Evolutionary conservation across 2,797 vertebrate genomes (phyloP), one percentile per base, ranked within the genome.

Genomic region (Thunnus albacares): DNA sequence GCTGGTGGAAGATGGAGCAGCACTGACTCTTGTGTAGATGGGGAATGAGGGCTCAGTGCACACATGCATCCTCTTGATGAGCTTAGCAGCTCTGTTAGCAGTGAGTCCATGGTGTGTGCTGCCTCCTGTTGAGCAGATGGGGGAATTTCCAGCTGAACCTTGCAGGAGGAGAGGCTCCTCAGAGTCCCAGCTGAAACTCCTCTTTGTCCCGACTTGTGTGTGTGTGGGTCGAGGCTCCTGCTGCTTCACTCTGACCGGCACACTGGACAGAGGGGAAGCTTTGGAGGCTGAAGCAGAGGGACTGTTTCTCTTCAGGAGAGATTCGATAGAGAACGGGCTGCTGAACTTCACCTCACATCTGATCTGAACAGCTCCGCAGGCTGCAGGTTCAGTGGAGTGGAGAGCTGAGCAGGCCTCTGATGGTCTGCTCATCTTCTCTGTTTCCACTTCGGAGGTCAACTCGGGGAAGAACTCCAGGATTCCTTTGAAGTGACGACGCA

Each of bases 301-400:
- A 1, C 56, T 5, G 66, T 93, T 90, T 66, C 82, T 92, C 86
- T 83, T 92, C 77, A 96, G 81, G 17, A 95, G 68, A 6, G 94
- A 94, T 6, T 95, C 94, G 1, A 96, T 94, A 35, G 95, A 96
- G 87, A 95, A 96, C 0, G 94, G 81, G 14, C 95, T 62, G 33
- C 51, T 89, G 82, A 95, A 95, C 83, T 90, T 95, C n/a, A 80
- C 78, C 64, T 83, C 72, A 20, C 60, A 28, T n/a, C 55, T 71
- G 47, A 83, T 75, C 69, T 72, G 77, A 35, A 45, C 77, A 0
- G 56, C 18, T 52, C 56, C 55, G 63, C 68, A 64, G 55, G 71
- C 35, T 0, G 56, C 74, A 17, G 81, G 15, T 12, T 79, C 62
- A 49, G 88, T 64, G 17, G 75, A 55, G 20, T 0, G 26, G n/a